These are phyloP conservation scores for Castor canadensis DNA, from an alignment of 2,113 vertebrate genomes.

Conservation along the genomic window DNA sequence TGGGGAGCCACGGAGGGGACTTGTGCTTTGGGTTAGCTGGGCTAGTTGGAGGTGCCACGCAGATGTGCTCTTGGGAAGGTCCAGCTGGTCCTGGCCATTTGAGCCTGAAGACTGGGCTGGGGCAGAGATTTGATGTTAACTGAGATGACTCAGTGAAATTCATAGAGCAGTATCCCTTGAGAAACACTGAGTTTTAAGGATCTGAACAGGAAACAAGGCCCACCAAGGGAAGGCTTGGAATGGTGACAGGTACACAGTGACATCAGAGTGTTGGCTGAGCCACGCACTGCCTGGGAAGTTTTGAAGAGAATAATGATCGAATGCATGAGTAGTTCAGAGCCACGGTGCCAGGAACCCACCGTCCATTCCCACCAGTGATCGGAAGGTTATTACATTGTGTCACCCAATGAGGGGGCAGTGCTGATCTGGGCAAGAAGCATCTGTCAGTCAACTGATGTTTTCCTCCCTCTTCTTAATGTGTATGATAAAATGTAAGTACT, in stretches of 20 bases:
- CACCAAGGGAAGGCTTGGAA: background rate
- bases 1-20: background rate
- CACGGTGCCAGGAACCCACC: too few species aligned
- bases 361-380: background rate
- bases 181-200: background rate
- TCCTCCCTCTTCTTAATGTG: background rate
- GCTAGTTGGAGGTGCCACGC: background rate
- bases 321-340: too few species aligned
- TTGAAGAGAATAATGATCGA: background rate
- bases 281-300: background rate
- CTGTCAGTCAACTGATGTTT: background rate
- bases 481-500: background rate
- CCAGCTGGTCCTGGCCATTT: background rate
- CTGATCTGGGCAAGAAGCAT: background rate
- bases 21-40: background rate
- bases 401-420: too few species aligned
- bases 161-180: background rate
- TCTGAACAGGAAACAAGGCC: background rate
- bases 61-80: background rate
- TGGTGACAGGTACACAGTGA: background rate
- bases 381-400: too few species aligned
- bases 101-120: background rate
- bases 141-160: background rate
- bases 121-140: background rate
- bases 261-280: background rate